phyloP scores from a whole-genome alignment of 2,797 vertebrate genomes.

The Tapirus indicus region DNA sequence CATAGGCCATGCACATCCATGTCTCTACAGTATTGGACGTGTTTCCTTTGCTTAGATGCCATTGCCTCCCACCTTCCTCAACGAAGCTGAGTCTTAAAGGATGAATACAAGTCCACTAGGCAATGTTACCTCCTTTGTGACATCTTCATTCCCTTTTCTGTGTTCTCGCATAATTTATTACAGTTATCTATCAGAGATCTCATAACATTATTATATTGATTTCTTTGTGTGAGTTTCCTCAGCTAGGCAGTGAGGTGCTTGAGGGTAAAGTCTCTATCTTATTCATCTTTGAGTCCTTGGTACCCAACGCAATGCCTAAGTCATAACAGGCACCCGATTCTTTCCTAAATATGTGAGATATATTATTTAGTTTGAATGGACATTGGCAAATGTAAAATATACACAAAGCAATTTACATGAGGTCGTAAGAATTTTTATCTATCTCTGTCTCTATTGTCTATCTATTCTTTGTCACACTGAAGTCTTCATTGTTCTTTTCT shows the following conservation, averaged over 20 bases:
- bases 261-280: background rate
- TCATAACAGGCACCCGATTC: background rate
- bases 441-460: background rate
- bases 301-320: background rate
- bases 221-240: background rate
- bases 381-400: background rate
- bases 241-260: background rate
- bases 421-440: background rate
- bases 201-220: slow-evolving; percentile 5
- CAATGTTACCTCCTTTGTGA: background rate
- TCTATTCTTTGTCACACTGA: background rate
- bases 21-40: background rate
- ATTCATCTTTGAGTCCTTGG: background rate
- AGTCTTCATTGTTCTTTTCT: background rate
- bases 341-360: slow-evolving; percentile 35
- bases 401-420: background rate
- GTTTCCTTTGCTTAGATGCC: background rate
- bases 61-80: background rate
- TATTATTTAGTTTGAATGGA: slow-evolving; percentile 26
- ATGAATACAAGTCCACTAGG: background rate
- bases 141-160: background rate
- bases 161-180: slow-evolving; percentile 20
- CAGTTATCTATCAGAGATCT: slow-evolving; percentile 28
- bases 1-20: background rate
- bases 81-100: background rate